Evolutionary conservation across 2,113 vertebrate genomes (phyloP).

Genomic region (Zapus hudsonius): DNA sequence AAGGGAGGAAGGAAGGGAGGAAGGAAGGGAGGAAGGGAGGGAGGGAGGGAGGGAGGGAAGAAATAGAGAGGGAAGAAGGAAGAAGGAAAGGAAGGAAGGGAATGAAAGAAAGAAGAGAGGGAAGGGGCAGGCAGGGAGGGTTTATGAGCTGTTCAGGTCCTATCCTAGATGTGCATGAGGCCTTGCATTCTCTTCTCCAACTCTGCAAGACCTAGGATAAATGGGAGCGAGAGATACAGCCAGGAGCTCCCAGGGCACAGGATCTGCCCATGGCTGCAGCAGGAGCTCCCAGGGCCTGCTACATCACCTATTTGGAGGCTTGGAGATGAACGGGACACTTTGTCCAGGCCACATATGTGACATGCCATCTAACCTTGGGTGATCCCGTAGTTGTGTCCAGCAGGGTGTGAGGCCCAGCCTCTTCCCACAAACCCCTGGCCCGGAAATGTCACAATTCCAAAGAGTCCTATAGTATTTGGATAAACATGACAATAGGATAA

Average conservation of each 20-base stretch:
- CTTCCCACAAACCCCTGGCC: neutral
- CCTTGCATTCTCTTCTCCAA: neutral
- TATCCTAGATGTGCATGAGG: rapidly evolving
- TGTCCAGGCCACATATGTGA: neutral
- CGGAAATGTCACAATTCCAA: neutral
- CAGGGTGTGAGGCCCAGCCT: neutral
- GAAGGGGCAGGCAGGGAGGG: too few species aligned
- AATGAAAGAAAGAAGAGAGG: too few species aligned
- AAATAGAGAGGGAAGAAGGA: neutral
- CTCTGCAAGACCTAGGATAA: neutral
- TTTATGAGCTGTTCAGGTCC: neutral
- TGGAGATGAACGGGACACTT: neutral
- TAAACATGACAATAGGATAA: neutral
- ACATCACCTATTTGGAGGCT: neutral
- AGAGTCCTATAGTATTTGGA: neutral
- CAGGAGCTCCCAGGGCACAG: neutral
- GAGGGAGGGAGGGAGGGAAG: too few species aligned
- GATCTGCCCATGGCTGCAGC: neutral
- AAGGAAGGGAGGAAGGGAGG: too few species aligned
- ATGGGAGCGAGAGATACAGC: too few species aligned
- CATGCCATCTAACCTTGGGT: constrained; percentile 28
- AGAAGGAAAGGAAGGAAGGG: too few species aligned
- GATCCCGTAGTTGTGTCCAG: constrained; percentile 23
- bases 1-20: too few species aligned
- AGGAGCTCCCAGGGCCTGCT: neutral